Evolutionary conservation across 1,140 invertebrate genomes (phyloP), one percentile per base, ranked within the genome.

Genomic region (Atta texana): DNA sequence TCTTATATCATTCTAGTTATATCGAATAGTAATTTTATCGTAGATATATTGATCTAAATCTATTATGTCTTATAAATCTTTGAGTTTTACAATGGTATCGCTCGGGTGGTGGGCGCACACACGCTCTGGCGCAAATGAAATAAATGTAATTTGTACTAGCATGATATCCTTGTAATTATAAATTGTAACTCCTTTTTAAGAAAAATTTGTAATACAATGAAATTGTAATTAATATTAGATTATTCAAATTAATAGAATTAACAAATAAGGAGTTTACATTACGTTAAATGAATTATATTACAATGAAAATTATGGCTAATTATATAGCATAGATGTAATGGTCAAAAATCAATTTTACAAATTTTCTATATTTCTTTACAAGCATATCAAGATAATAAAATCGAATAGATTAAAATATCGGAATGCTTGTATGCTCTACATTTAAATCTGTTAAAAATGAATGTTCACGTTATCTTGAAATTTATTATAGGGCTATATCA

Each of bases 141-240:
- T 80, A 68, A 66, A 12, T 68, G 7, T 80, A 24, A 69, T 69
- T 80, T 69, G 77, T 80, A 80, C 77, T 68, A 66, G 5, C 14
- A 18, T 31, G 18, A 78, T 44, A 44, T 77, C 24, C 10, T 80
- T 66, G 10, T 3, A 12, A 66, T 6, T 18, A 12, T 80, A 12
- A 21, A 34, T 34, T 66, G 21, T 80, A 55, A 69, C n/a, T 68
- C n/a, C 16, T 71, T 71, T 55, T 7, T 24, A 24, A n/a, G 21
- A 14, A 69, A 28, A 69, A 57, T 8, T 44, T 57, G 6, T 16
- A 66, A 21, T 66, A 18, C 6, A 28, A 21, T 51, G 1, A 31
- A 51, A 51, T 51, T 44, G 2, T 12, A 44, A 44, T 44, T 44
- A 44, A 44, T 10, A 39, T 39, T 39, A 44, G 39, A 10, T 44